Base-by-base conservation (phyloP, 2,113 vertebrate genomes). In the Gambusia affinis region DNA sequence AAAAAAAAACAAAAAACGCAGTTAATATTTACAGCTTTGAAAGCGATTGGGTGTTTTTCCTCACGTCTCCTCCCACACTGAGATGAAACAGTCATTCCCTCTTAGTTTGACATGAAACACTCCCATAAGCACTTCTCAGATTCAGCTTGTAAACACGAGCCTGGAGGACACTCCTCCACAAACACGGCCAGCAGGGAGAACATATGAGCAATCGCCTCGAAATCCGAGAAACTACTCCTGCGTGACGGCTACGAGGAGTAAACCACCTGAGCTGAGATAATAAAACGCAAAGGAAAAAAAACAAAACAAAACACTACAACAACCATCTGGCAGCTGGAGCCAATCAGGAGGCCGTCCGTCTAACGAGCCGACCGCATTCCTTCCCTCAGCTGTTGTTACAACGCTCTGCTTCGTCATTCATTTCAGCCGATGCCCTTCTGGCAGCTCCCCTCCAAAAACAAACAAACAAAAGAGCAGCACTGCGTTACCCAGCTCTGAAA, bases 321-420 rank as follows among this genome's bases (percentile, higher is more conserved):
- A 29, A 73, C 85, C 84, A 79, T 68, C 51, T 44, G 71, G 60
- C 29, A 51, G 77, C 76, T 85, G 17, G 73, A 89, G 85, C 87
- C 89, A 89, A 92, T 91, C 92, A 91, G 72, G 22, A 73, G 68
- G 76, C 78, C 33, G 76, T 84, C 77, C 83, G 77, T 73, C 72
- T 88, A 91, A 91, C 79, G 87, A 92, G 89, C 42, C 67, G 80
- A 51, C 64, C 80, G 79, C 86, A 90, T 92, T 92, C 86, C 80
- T 86, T 89, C 88, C 78, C 87, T 91, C 88, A 86, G 90, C 83
- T 91, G 91, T 84, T 82, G 86, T 84, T 89, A 80, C 80, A 44
- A 70, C 65, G 81, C 82, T 81, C 68, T 37, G 1, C 70, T 79
- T 82, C 76, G 74, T 77, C 83, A 64, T 80, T 73, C n/a, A 33